Percentiles rank a stretch among this genome's conserved stretches.
Conservation (phyloP, 2,797 vertebrate genomes). For the Alauda arvensis region DNA sequence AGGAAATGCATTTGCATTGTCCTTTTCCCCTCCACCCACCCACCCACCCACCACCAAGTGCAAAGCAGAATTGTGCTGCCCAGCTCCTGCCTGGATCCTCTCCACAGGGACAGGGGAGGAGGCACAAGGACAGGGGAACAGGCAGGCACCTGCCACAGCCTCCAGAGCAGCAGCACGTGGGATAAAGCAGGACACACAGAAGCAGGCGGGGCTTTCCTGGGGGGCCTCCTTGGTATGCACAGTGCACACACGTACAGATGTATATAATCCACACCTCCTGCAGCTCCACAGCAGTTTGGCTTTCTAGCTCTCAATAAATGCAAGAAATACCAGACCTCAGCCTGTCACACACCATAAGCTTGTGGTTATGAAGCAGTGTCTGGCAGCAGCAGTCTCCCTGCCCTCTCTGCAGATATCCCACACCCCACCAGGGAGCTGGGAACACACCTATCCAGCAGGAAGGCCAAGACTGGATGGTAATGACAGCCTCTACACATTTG, state of each 20-base stretch:
- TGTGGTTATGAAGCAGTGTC: accelerated
- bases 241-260: accelerated
- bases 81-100: background rate
- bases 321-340: background rate
- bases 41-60: background rate
- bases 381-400: background rate
- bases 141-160: background rate
- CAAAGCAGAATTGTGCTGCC: background rate
- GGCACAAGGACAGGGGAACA: background rate
- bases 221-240: background rate
- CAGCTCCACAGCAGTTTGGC: background rate
- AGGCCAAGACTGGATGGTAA: background rate
- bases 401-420: background rate
- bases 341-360: background rate
- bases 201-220: background rate
- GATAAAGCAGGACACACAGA: background rate
- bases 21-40: background rate
- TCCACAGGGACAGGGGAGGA: background rate
- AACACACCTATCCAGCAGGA: background rate
- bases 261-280: background rate
- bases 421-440: background rate
- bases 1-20: background rate
- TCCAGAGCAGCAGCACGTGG: accelerated
- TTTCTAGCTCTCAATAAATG: accelerated
- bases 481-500: background rate